Evolutionary conservation across 2,888 invertebrate genomes (phyloP).

Genomic region (Zelleria hepariella): DNA sequence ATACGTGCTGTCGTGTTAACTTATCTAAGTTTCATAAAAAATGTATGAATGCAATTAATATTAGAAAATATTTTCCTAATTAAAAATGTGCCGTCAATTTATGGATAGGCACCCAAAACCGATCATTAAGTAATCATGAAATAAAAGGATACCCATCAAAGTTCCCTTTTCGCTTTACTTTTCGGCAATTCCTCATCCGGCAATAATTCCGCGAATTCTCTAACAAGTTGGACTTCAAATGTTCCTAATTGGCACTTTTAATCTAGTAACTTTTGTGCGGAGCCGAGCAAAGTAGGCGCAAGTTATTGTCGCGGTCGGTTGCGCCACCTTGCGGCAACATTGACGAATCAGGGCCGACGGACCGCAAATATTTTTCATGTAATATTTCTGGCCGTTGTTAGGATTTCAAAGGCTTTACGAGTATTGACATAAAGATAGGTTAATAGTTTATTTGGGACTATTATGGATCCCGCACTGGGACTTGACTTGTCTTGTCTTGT

Average conservation of each 20-base stretch:
- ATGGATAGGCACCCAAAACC: neutral
- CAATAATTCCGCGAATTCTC: constrained; percentile 66
- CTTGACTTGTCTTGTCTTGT: no score
- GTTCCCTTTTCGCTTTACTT: constrained; percentile 23
- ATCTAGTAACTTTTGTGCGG: constrained; percentile 68
- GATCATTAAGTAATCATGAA: neutral
- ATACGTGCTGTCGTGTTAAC: no score
- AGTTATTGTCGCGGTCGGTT: constrained; percentile 62
- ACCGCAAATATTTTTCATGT: constrained; percentile 53
- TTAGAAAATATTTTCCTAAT: no score
- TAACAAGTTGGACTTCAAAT: constrained; percentile 68
- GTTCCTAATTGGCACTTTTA: constrained; percentile 70
- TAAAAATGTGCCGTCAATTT: neutral
- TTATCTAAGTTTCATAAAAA: no score
- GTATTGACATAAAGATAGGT: no score
- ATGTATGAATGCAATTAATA: no score
- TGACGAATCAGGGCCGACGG: constrained; percentile 54
- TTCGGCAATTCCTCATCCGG: constrained; percentile 58
- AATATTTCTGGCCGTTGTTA: no score
- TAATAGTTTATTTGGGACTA: no score
- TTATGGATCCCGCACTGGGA: no score
- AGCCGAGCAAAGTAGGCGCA: constrained; percentile 57
- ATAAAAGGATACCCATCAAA: neutral
- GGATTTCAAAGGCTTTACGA: no score
- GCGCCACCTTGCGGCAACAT: constrained; percentile 25